Evolutionary conservation across 1,140 invertebrate species (phyloP).

Genomic region (Galleria mellonella): DNA sequence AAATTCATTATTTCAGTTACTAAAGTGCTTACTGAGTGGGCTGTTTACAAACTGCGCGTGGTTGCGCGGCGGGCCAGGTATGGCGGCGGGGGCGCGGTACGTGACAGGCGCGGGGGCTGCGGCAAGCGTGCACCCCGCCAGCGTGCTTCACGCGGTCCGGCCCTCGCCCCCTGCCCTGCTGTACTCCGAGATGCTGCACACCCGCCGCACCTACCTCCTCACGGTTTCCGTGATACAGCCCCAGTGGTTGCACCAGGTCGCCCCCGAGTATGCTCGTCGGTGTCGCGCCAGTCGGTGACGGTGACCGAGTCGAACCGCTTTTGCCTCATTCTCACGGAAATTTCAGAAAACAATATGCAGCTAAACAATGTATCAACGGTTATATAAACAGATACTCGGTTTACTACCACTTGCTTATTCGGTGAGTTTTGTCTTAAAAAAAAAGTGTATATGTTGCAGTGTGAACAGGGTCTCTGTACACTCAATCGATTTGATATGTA

Average conservation of each 20-base stretch:
- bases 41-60: conserved; percentile 94
- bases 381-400: too few species aligned
- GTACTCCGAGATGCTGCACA: conserved; percentile 93
- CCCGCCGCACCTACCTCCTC: conserved; percentile 88
- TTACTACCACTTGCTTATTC: too few species aligned
- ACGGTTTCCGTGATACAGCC: conserved; percentile 82
- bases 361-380: too few species aligned
- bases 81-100: conserved; percentile 31
- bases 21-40: conserved; percentile 87
- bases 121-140: conserved; percentile 87
- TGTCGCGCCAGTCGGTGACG: conserved; percentile 42
- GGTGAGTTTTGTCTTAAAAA: too few species aligned
- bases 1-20: conserved; percentile 62
- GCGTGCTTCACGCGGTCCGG: conserved; percentile 78
- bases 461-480: too few species aligned
- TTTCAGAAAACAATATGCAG: too few species aligned
- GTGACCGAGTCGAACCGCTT: too few species aligned
- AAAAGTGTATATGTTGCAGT: too few species aligned
- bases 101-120: conserved; percentile 41
- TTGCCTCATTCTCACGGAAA: too few species aligned
- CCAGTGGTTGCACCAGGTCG: conserved; percentile 79
- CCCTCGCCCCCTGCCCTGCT: conserved; percentile 86
- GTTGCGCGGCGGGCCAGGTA: conserved; percentile 75
- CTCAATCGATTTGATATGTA: too few species aligned
- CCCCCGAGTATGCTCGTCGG: conserved; percentile 43